These are phyloP conservation scores for Drosophila navojoa DNA, from an alignment of 1,140 invertebrate genomes.

Conservation along the genomic window DNA sequence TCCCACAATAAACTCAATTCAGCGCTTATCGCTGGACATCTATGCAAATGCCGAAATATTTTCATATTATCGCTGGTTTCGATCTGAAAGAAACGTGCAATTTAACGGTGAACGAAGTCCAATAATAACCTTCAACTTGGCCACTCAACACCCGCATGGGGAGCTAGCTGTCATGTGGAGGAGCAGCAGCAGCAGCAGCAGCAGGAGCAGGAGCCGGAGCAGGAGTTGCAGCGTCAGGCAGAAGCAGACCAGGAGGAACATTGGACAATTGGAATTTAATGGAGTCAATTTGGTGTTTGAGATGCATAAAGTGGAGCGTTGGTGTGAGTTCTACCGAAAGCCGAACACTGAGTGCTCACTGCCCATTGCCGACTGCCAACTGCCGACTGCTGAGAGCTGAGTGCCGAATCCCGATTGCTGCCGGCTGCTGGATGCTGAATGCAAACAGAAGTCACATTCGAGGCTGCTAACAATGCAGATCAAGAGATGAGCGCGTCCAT, in stretches of 20 bases:
- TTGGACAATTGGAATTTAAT: slow-evolving; percentile 81
- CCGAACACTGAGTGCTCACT: slow-evolving; percentile 46
- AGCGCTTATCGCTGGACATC: slow-evolving; percentile 19
- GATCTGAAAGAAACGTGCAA: slow-evolving; percentile 15
- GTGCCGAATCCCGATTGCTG: slow-evolving; percentile 20
- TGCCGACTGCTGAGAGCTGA: background rate
- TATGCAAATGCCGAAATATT: slow-evolving; percentile 33
- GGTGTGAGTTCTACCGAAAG: slow-evolving; percentile 49
- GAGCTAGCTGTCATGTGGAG: background rate
- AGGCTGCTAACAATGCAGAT: slow-evolving; percentile 77
- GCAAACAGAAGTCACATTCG: slow-evolving; percentile 26
- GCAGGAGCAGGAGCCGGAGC: background rate
- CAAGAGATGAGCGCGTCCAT: slow-evolving; percentile 80
- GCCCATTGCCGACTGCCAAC: slow-evolving; percentile 24
- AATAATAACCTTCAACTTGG: slow-evolving; percentile 38
- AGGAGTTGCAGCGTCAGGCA: background rate
- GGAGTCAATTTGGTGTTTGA: slow-evolving; percentile 78
- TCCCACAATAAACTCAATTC: background rate
- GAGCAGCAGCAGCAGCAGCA: background rate
- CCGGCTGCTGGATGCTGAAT: slow-evolving; percentile 5
- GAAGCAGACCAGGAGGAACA: slow-evolving; percentile 20
- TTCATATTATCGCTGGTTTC: slow-evolving; percentile 15
- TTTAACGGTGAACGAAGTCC: slow-evolving; percentile 27
- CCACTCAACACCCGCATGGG: slow-evolving; percentile 9
- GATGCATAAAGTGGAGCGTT: slow-evolving; percentile 68